Base-by-base conservation (phyloP, 2,888 invertebrate species). In the Arge pagana region DNA sequence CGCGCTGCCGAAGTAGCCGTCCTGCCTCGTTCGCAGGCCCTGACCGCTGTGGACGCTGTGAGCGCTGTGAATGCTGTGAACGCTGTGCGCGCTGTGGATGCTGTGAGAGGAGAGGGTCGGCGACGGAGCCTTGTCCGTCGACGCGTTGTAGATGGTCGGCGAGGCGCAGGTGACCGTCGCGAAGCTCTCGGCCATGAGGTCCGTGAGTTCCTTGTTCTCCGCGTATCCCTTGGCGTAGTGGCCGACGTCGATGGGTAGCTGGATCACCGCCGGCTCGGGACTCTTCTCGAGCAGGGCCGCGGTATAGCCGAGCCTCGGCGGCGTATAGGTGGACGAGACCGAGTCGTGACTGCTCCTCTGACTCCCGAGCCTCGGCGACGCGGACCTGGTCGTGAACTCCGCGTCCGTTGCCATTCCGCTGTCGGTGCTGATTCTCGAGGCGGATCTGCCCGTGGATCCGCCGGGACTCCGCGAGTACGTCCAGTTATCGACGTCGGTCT, bases 391-490 rank as follows among this genome's bases (percentile, higher is more conserved):
- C 11, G 74, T 74, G 52, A 74, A 82, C 68, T 86, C 83, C 68
- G 84, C 84, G 67, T 89, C 88, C 43, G 82, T 82, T 18, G 81
- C 77, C 31, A 79, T 73, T 53, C 81, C 80, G 63, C 81, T 83
- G 65, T 88, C 88, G 15, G 84, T 76, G 55, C 74, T 75, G 11
- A 75, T 73, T 56, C 74, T 68, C 8, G 75, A 75, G 51, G 72
- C 64, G 18, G 75, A 75, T 58, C 74, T 62, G 16, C 73, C 75
- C 4, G 72, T 74, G 1, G 75, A 74, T 10, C 80, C 83, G 64
- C 84, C 81, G 63, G 85, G 83, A 74, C 83, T 83, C 60, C 83
- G 84, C 48, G 83, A 83, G 61, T 87, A 86, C 26, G 82, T 85
- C 89, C 89, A 89, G 66, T 82, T 83, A 57, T 86, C 85, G 49